phyloP scores from a whole-genome alignment of 2,797 vertebrate species.

The Hypotaenidia philippensis region DNA sequence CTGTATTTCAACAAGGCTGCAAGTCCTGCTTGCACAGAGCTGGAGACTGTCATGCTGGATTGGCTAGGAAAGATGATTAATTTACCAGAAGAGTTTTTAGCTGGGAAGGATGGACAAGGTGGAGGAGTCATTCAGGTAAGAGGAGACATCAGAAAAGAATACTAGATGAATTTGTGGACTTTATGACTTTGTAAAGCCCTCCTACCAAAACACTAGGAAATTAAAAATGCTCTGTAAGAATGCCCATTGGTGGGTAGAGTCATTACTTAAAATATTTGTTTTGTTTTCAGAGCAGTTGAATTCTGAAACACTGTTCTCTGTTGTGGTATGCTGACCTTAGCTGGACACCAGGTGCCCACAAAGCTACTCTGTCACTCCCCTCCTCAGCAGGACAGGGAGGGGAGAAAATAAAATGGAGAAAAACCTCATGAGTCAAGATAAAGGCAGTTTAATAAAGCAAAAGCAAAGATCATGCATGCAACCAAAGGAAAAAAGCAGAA shows the following conservation, averaged over 20 bases:
- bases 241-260: background rate
- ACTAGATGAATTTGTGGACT: accelerated
- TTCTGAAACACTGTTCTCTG: background rate
- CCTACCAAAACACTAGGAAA: background rate
- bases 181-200: background rate
- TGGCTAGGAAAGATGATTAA: conserved; percentile 96
- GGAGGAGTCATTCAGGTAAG: conserved; percentile 97
- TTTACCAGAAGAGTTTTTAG: conserved; percentile 91
- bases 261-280: background rate
- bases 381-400: too few species aligned
- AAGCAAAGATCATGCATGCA: too few species aligned
- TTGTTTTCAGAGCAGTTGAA: background rate
- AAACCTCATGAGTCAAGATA: too few species aligned
- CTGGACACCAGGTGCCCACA: too few species aligned
- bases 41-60: conserved; percentile 96
- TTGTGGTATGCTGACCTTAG: too few species aligned
- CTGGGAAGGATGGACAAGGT: conserved; percentile 85
- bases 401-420: too few species aligned
- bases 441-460: too few species aligned
- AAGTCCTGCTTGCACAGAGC: conserved; percentile 95
- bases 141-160: background rate
- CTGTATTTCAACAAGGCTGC: conserved; percentile 83
- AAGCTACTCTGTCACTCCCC: too few species aligned
- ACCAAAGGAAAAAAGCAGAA: too few species aligned
- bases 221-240: background rate